Conservation (phyloP, 2,113 vertebrate genomes). For the Chauna torquata region DNA sequence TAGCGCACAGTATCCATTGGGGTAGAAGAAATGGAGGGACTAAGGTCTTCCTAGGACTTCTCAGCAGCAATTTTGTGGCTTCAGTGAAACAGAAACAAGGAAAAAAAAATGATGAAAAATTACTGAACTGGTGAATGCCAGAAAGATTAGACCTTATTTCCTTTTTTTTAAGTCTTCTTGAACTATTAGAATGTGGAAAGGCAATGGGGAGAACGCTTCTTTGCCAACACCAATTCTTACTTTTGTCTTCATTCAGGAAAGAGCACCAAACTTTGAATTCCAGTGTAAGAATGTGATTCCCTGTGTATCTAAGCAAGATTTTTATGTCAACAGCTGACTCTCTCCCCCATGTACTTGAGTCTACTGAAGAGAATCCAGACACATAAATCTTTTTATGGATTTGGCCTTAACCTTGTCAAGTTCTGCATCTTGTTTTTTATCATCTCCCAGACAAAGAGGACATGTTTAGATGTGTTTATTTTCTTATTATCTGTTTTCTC, state of each 20-base stretch:
- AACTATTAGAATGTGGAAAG: not conserved
- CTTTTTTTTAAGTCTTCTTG: not conserved
- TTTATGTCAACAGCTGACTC: slow-evolving; percentile 13
- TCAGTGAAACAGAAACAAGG: not conserved
- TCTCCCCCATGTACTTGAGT: not conserved
- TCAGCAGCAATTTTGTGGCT: not conserved
- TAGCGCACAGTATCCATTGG: too few relatives aligned
- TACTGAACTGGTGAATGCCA: not conserved
- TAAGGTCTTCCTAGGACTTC: not conserved
- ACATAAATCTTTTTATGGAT: slow-evolving; percentile 38
- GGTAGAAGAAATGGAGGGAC: not conserved
- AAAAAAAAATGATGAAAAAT: not conserved
- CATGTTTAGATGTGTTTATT: slow-evolving; percentile 3
- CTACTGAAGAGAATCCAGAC: slow-evolving; percentile 16
- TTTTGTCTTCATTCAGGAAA: not conserved
- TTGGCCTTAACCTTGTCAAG: slow-evolving; percentile 37
- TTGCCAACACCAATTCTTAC: not conserved
- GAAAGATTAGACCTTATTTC: not conserved
- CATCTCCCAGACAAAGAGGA: not conserved
- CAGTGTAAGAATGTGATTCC: not conserved
- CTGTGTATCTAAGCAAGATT: not conserved
- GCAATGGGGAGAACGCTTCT: not conserved
- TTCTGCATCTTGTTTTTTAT: not conserved
- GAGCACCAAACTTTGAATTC: not conserved
- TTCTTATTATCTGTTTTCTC: not conserved